These are phyloP conservation scores for Spialia ferax DNA, from an alignment of 2,888 invertebrate species.

Conservation along the genomic window DNA sequence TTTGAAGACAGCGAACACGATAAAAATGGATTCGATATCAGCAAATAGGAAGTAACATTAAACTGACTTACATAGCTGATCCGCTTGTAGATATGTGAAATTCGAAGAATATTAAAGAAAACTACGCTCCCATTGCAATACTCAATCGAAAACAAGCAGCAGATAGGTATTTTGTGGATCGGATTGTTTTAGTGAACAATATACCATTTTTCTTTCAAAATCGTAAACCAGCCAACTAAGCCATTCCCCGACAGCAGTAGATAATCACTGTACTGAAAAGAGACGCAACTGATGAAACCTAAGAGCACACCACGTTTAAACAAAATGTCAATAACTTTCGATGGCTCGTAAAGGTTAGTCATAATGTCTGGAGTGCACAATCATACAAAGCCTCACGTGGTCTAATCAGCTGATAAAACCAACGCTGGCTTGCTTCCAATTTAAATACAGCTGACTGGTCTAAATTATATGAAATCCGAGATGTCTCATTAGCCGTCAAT, in stretches of 20 bases:
- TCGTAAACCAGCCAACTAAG: neutral
- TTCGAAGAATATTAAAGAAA: neutral
- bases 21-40: neutral
- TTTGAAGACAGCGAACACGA: neutral
- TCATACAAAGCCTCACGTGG: constrained; percentile 60
- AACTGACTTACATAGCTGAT: neutral
- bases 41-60: neutral
- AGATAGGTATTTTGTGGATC: neutral
- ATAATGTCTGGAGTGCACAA: constrained; percentile 42
- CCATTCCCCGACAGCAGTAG: neutral
- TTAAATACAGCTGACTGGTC: neutral
- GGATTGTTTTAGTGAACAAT: neutral
- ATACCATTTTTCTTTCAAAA: neutral
- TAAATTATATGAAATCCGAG: neutral
- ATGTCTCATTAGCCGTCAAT: neutral
- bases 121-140: neutral
- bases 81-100: neutral
- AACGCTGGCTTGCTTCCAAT: constrained; percentile 65
- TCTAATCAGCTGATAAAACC: constrained; percentile 63
- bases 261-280: neutral
- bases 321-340: constrained; percentile 2
- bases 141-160: neutral
- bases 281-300: neutral
- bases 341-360: constrained; percentile 26
- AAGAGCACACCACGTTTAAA: constrained; percentile 3